Conservation (phyloP, 2,888 invertebrate species). For the Meliscaeva auricollis region DNA sequence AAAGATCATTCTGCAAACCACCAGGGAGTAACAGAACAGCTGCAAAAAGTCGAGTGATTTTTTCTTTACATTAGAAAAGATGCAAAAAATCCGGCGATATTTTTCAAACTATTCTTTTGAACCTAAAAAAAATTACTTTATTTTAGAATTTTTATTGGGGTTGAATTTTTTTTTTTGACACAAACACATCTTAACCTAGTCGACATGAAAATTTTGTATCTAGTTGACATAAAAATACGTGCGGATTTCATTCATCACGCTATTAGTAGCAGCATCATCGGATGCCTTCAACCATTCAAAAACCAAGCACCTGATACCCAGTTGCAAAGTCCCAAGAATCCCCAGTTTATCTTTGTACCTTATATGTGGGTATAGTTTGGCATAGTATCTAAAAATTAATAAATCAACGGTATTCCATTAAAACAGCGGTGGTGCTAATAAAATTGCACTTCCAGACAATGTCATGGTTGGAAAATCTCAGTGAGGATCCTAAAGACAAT, state of each 20-base stretch:
- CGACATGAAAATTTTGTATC: conserved; percentile 20
- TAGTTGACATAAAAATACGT: conserved; percentile 18
- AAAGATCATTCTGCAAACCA: too few relatives aligned
- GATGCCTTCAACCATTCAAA: conserved; percentile 23
- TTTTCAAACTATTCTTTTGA: too few relatives aligned
- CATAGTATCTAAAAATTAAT: conserved; percentile 55
- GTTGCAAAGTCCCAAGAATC: neutral
- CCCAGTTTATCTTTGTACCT: neutral
- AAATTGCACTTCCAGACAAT: conserved; percentile 55
- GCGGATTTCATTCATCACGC: conserved; percentile 39
- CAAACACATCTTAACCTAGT: too few relatives aligned
- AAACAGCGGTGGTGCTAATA: conserved; percentile 54
- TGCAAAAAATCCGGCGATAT: too few relatives aligned
- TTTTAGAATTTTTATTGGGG: too few relatives aligned
- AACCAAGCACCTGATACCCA: conserved; percentile 64
- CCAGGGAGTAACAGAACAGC: too few relatives aligned
- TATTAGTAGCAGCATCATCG: conserved; percentile 11
- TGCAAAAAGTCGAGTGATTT: too few relatives aligned
- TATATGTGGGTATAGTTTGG: conserved; percentile 1
- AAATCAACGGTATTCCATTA: conserved; percentile 65
- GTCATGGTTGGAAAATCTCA: conserved; percentile 52
- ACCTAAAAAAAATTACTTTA: too few relatives aligned
- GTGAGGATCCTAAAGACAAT: conserved; percentile 3
- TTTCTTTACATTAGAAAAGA: too few relatives aligned
- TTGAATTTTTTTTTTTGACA: too few relatives aligned